Conservation (phyloP, 2,113 vertebrate species). For the Budorcas taxicolor region DNA sequence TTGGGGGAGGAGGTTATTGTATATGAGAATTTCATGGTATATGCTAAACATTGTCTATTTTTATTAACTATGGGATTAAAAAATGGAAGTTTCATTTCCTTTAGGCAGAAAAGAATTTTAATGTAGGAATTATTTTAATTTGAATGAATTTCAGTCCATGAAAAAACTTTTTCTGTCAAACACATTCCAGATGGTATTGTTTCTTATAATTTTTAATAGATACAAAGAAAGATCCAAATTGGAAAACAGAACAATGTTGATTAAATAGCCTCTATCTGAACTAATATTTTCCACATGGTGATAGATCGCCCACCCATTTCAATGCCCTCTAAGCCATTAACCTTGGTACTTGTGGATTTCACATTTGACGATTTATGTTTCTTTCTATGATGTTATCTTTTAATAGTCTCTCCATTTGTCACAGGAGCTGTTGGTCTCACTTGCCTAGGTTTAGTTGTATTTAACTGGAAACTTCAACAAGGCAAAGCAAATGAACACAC, state of each 20-base stretch:
- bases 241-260: conserved; percentile 1
- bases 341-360: conserved; percentile 21
- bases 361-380: conserved; percentile 36
- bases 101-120: background rate
- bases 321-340: background rate
- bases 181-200: conserved; percentile 2
- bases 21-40: background rate
- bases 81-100: background rate
- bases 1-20: background rate
- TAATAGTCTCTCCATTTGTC: conserved; percentile 65
- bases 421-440: conserved; percentile 73
- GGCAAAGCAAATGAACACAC: conserved; percentile 60
- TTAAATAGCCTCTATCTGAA: background rate
- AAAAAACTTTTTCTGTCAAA: background rate
- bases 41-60: background rate
- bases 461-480: conserved; percentile 72
- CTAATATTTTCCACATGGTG: background rate
- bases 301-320: background rate
- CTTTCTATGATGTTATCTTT: conserved; percentile 47
- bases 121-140: background rate
- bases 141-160: background rate
- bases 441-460: conserved; percentile 68
- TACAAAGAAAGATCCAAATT: background rate
- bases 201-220: conserved; percentile 30
- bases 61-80: background rate